Conservation (phyloP, 2,888 invertebrate genomes). For the Drosophila mayaguana region DNA sequence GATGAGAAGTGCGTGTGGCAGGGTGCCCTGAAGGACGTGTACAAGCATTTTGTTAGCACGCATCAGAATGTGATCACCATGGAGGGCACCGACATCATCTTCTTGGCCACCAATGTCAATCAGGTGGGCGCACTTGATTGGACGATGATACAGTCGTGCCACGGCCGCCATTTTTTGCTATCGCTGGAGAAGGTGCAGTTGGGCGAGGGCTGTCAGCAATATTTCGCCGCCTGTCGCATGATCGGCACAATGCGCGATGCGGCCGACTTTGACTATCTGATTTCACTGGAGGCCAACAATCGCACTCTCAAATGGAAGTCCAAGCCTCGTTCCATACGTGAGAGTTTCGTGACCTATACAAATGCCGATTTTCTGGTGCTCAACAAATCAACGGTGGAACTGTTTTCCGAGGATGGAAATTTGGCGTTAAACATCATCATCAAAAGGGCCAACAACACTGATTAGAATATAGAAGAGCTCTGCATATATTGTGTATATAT, state of each 20-base stretch:
- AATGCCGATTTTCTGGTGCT: constrained; percentile 99
- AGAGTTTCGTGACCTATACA: constrained; percentile 98
- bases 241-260: constrained; percentile 99
- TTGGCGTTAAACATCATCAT: constrained; percentile 99
- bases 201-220: constrained; percentile 97
- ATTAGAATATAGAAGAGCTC: constrained; percentile 7
- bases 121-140: constrained; percentile 99
- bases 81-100: constrained; percentile 99
- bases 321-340: constrained; percentile 99
- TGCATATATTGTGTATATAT: constrained; percentile 4
- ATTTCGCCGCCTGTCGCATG: constrained; percentile 99
- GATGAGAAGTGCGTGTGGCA: constrained; percentile 99
- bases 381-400: constrained; percentile 98
- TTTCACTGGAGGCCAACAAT: constrained; percentile 89
- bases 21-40: constrained; percentile 99
- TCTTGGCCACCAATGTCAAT: constrained; percentile 99
- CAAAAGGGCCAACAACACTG: constrained; percentile 85
- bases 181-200: constrained; percentile 99
- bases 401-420: constrained; percentile 99
- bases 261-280: constrained; percentile 98
- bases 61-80: constrained; percentile 99
- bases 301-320: constrained; percentile 90
- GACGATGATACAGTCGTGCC: constrained; percentile 99
- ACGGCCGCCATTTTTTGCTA: constrained; percentile 99
- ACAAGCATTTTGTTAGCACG: constrained; percentile 97